These are phyloP conservation scores for Scaeva pyrastri DNA, from an alignment of 2,888 invertebrate genomes.

Conservation along the genomic window DNA sequence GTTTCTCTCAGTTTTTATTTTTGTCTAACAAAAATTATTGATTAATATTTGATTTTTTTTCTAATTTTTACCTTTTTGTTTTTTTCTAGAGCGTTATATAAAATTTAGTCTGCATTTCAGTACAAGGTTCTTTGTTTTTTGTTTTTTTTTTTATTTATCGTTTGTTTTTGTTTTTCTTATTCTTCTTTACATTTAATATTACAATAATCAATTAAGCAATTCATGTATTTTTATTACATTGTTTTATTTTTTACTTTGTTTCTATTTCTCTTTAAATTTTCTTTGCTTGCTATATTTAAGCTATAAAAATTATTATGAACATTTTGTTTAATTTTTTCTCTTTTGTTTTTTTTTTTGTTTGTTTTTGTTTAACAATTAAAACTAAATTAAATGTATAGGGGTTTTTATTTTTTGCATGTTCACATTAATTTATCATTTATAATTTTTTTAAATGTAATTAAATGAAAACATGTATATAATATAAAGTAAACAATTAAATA, in stretches of 20 bases:
- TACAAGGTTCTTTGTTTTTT: constrained; percentile 60
- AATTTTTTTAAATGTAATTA: constrained; percentile 26
- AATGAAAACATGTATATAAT: constrained; percentile 32
- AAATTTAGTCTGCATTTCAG: constrained; percentile 66
- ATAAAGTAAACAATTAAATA: constrained; percentile 48
- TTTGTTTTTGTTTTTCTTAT: not conserved
- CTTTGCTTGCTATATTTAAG: constrained; percentile 52
- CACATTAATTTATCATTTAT: constrained; percentile 8
- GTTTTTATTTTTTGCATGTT: constrained; percentile 51
- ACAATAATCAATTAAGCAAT: constrained; percentile 57
- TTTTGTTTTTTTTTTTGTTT: not conserved
- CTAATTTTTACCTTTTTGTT: constrained; percentile 51
- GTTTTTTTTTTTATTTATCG: constrained; percentile 23
- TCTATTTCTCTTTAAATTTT: not conserved
- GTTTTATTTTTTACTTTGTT: constrained; percentile 11
- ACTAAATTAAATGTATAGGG: constrained; percentile 70
- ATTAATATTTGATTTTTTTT: constrained; percentile 28
- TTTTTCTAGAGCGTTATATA: constrained; percentile 50
- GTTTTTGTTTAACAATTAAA: constrained; percentile 52
- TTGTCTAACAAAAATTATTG: constrained; percentile 53
- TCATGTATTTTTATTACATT: constrained; percentile 37
- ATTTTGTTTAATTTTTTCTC: not conserved
- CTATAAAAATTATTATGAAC: constrained; percentile 64
- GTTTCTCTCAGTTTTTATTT: constrained; percentile 34
- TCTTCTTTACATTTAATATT: constrained; percentile 57